Evolutionary conservation across 1,140 invertebrate genomes (phyloP), one percentile per base, ranked within the genome.

Genomic region (Paralvinella palmiformis): DNA sequence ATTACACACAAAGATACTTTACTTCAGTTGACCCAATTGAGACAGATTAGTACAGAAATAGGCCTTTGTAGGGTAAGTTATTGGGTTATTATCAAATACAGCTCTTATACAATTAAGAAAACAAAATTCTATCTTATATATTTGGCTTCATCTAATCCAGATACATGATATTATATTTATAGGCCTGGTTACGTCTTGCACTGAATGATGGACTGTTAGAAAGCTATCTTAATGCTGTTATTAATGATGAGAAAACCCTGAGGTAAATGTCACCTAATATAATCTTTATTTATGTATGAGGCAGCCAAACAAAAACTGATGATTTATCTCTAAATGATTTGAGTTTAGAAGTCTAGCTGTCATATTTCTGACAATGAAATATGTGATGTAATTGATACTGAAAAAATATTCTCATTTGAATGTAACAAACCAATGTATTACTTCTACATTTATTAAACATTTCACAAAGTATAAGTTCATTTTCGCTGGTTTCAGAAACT

Each of bases 191-290:
- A 7, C 83, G 94, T 2, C 76, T 92, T 59, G 89, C 91, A 0
- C 77, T 97, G 0, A 96, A 96, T 78, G 92, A 96, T 72, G 89
- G 89, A 4, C 77, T 95, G 0, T 81, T 96, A 48, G 87, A 88
- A 2, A 92, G 91, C 50, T 96, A 96, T 75, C 81, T 96, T 37
- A 85, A 86, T 44, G 88, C 89, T 1, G 87, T 94, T 71, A 79
- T 85, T 0, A 84, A 85, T 56, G 88, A 93, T 72, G 83, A 84
- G 61, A 85, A 82, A n/a, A 81, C 86, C 1, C 74, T 95, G 20
- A 63, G 65, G 74, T 60, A 24, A 45, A 60, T 4, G 10, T 60
- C 22, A 45, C 59, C 3, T 48, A 7, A n/a, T 17, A 22, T 53
- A 17, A n/a, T n/a, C n/a, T 4, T 22, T 22, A 2, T 56, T 2